A percentile compares a stretch with the other conserved stretches of the same genome.
These are phyloP conservation scores for Enoplosus armatus DNA, from an alignment of 2,797 vertebrate species.

Conservation along the genomic window DNA sequence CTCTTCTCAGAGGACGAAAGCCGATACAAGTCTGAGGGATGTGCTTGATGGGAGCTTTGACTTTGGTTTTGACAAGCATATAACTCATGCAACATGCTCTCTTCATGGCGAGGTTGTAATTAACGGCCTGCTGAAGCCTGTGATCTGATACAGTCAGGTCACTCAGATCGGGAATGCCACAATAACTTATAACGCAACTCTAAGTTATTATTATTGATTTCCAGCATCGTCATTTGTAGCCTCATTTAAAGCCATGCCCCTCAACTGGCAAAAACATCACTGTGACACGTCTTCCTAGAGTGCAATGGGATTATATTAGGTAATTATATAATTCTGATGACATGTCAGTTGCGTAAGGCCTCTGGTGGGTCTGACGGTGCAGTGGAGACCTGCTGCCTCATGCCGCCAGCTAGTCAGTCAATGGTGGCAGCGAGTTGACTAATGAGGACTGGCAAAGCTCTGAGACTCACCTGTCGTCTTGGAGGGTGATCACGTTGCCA, in stretches of 20 bases:
- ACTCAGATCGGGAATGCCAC: not conserved
- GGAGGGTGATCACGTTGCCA: slow-evolving; percentile 42
- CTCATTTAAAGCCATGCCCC: not conserved
- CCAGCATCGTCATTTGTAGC: not conserved
- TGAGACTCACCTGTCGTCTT: slow-evolving; percentile 33
- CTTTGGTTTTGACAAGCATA: slow-evolving; percentile 25
- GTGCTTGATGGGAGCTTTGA: slow-evolving; percentile 17
- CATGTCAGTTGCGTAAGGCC: slow-evolving; percentile 51
- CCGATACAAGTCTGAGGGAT: slow-evolving; percentile 18
- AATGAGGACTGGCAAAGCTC: slow-evolving; percentile 18
- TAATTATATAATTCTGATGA: slow-evolving; percentile 69
- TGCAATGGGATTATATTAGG: slow-evolving; percentile 31
- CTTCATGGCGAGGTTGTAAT: not conserved
- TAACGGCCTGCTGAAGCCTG: slow-evolving; percentile 10
- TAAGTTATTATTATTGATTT: not conserved
- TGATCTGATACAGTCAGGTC: slow-evolving; percentile 8
- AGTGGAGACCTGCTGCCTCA: slow-evolving; percentile 34
- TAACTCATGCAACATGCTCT: slow-evolving; percentile 30
- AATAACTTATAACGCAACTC: not conserved
- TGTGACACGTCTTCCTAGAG: not conserved
- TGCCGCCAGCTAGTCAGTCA: slow-evolving; percentile 22
- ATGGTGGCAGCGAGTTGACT: slow-evolving; percentile 31
- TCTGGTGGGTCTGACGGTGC: slow-evolving; percentile 14
- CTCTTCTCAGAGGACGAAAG: slow-evolving; percentile 30
- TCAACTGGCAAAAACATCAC: not conserved